Evolutionary conservation across 2,888 invertebrate genomes (phyloP), one percentile per base, ranked within the genome.

Genomic region (Plusia festucae): DNA sequence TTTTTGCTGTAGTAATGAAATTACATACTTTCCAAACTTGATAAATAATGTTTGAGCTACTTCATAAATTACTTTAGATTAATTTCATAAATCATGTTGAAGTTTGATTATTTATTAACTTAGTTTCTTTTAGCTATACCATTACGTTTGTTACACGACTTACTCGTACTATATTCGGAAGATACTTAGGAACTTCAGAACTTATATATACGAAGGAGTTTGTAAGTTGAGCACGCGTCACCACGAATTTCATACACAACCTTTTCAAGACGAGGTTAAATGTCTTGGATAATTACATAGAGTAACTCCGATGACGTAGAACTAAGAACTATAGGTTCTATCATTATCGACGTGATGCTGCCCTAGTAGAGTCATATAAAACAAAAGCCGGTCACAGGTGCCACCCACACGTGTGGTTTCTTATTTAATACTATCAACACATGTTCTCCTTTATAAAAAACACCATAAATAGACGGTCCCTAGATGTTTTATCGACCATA

Each of bases 401-500:
- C 79, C 80, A 72, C 80, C 70, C 86, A 85, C 83, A 83, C 85
- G 80, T 84, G 83, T 76, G 73, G 68, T 72, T 84, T 82, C 84
- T 82, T 85, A 85, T 90, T 90, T 82, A 88, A 87, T 87, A 88
- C 88, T 84, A 91, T 91, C 87, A 90, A 90, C 91, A 91, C 90
- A 87, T 89, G 88, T 85, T 86, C 78, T 82, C 83, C 77, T 81
- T 82, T 85, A 87, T 78, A 86, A 80, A 93, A 92, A 91, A 89
- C 84, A 79, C 87, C 89, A 87, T 92, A 93, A 93, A 93, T 92
- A 93, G 87, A 87, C 88, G 65, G 83, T 88, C 90, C 88, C 88
- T 89, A 86, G 88, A 89, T 88, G 87, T 90, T 93, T 92, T 91
- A 94, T 92, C 90, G 93, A 83, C 91, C 86, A 91, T 92, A 92